These are phyloP conservation scores for Eristalis tenax DNA, from an alignment of 2,888 invertebrate species.

Conservation along the genomic window DNA sequence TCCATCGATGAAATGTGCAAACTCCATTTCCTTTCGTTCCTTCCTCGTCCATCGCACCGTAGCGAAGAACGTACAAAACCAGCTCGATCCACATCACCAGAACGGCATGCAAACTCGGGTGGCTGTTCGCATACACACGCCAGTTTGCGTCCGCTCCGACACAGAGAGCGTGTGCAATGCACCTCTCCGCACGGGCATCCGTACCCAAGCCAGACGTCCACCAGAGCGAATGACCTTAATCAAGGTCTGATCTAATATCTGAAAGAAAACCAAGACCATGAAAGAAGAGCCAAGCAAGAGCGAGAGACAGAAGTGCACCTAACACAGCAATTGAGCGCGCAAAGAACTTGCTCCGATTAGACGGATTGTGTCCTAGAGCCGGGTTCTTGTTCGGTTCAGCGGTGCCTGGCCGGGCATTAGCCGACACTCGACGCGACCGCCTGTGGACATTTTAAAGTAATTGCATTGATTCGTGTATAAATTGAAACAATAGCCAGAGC, in stretches of 20 bases:
- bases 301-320: constrained; percentile 46
- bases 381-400: constrained; percentile 28
- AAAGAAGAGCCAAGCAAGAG: not conserved
- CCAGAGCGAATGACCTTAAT: constrained; percentile 70
- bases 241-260: constrained; percentile 71
- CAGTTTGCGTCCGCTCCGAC: not conserved
- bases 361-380: constrained; percentile 61
- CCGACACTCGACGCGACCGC: constrained; percentile 28
- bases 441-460: constrained; percentile 60
- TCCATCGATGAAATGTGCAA: constrained; percentile 40
- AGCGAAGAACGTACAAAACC: constrained; percentile 27
- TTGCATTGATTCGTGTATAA: constrained; percentile 50
- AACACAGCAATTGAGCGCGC: constrained; percentile 50
- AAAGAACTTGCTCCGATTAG: constrained; percentile 68
- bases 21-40: constrained; percentile 19
- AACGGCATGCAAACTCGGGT: constrained; percentile 50
- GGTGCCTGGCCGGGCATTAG: constrained; percentile 42
- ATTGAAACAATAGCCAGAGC: constrained; percentile 58
- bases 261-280: constrained; percentile 33
- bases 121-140: constrained; percentile 33
- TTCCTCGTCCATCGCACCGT: not conserved
- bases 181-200: constrained; percentile 27
- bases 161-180: constrained; percentile 19
- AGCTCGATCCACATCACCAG: constrained; percentile 22
- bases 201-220: constrained; percentile 63